Base-by-base conservation (phyloP, 2,113 vertebrate genomes). In the Solea senegalensis region DNA sequence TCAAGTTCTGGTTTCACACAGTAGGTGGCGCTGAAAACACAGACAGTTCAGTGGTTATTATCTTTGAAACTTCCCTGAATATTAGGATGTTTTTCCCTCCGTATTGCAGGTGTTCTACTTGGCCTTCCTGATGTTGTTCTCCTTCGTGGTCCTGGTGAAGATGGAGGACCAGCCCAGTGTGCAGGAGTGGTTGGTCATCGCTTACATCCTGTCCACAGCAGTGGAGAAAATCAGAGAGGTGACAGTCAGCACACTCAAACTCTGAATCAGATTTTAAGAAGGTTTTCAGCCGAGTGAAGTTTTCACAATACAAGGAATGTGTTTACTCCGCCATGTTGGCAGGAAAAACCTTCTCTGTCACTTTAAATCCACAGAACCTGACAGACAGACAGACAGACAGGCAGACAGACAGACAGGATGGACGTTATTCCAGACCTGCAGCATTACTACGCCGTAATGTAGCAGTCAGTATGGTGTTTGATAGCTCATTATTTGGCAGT, bases 1-100 rank as follows among this genome's bases (percentile, higher is more conserved):
- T 99, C 88, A 99, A 99, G 87, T 99, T 99, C 90, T 99, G 97
- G 96, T 97, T 96, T 92, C 95, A 99, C 81, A 97, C 96, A 81
- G 98, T 99, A 89, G 60, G 97, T 96, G 14, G 55, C 43, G 1
- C 43, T 5, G 8, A 7, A 51, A 65, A 48, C 39, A 50, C 49
- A 50, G 5, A 50, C 49, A 1, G 44, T 64, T 58, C 44, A 16
- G 2, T 50, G 26, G 45, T 15, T 50, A 8, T 15, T 68, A 8
- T 56, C 7, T 14, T 7, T 54, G 14, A 43, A 44, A 58, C 11
- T 34, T 34, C 21, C 2, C 16, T 46, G 12, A 7, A 4, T 51
- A 27, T 16, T 40, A 15, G 1, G 49, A 46, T 16, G 1, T 65
- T 4, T 13, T 7, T 43, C 4, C 14, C 10, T 40, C 27, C 48